Percentiles rank a stretch among this genome's conserved stretches.
Conservation (phyloP, 2,888 invertebrate species). For the Lamproptera curius region DNA sequence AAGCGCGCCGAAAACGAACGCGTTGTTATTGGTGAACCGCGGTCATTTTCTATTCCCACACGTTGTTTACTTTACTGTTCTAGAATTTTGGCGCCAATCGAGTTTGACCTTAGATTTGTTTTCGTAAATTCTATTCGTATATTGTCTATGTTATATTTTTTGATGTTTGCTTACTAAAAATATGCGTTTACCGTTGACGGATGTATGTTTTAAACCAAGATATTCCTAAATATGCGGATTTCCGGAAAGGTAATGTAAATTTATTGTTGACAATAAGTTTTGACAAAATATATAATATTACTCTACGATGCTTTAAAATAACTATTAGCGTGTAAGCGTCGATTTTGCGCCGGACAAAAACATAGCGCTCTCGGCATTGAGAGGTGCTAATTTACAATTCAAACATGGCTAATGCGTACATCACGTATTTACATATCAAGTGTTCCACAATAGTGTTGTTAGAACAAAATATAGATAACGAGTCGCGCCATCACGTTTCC, state of each 20-base stretch:
- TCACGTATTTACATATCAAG: conserved; percentile 13
- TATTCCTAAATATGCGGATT: background rate
- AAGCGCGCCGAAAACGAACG: no score
- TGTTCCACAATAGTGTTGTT: conserved; percentile 8
- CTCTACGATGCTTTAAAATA: background rate
- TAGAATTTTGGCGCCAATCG: no score
- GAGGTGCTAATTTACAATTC: conserved; percentile 21
- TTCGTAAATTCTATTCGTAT: no score
- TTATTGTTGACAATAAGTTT: background rate
- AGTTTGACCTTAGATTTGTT: no score
- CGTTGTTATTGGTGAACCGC: no score
- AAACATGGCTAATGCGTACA: conserved; percentile 12
- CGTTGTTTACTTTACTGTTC: no score
- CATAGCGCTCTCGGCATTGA: conserved; percentile 16
- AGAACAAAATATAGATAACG: conserved; percentile 3
- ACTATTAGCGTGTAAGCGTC: background rate
- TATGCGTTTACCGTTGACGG: no score
- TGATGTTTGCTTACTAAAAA: no score
- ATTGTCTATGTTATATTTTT: no score
- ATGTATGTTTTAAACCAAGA: no score
- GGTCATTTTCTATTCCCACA: no score
- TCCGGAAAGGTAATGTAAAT: background rate
- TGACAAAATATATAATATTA: background rate
- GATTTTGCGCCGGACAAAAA: background rate
- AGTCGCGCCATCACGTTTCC: background rate